phyloP scores from a whole-genome alignment of 1,140 invertebrate species.

The Nomia melanderi region DNA sequence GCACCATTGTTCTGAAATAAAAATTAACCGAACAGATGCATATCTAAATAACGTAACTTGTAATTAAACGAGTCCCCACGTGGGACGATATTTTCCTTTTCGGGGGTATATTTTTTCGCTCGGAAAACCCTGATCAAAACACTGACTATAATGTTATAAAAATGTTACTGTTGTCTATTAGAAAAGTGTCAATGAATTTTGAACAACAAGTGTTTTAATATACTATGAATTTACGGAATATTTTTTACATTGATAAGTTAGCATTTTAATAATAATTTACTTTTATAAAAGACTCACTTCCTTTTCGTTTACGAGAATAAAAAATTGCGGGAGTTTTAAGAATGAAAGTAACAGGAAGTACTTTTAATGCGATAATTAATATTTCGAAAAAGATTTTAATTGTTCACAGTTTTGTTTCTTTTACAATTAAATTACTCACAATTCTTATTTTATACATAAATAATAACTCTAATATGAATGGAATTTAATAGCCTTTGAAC shows the following conservation, averaged over 20 bases:
- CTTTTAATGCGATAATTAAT: neutral
- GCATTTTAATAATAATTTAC: neutral
- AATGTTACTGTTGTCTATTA: neutral
- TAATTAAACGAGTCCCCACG: constrained; percentile 79
- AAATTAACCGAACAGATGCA: constrained; percentile 80
- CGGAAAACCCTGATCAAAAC: constrained; percentile 77
- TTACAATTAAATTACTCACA: neutral
- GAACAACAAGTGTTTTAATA: neutral
- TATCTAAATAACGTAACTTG: constrained; percentile 80
- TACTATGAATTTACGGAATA: constrained; percentile 11
- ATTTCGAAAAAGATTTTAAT: neutral
- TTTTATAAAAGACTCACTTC: constrained; percentile 38
- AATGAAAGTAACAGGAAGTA: neutral
- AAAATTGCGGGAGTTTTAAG: constrained; percentile 58
- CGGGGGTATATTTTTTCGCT: constrained; percentile 80
- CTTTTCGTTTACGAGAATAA: constrained; percentile 35
- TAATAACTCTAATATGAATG: neutral
- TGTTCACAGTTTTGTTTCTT: neutral
- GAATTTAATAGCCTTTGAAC: neutral
- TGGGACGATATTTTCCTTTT: constrained; percentile 81
- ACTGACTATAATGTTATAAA: constrained; percentile 28
- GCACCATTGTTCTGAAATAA: constrained; percentile 78
- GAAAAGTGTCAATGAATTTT: neutral
- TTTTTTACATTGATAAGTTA: neutral
- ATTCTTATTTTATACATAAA: neutral